A percentile compares a stretch with the other conserved stretches of the same genome.
Conservation (phyloP, 2,113 vertebrate species). For the Dicentrarchus labrax region DNA sequence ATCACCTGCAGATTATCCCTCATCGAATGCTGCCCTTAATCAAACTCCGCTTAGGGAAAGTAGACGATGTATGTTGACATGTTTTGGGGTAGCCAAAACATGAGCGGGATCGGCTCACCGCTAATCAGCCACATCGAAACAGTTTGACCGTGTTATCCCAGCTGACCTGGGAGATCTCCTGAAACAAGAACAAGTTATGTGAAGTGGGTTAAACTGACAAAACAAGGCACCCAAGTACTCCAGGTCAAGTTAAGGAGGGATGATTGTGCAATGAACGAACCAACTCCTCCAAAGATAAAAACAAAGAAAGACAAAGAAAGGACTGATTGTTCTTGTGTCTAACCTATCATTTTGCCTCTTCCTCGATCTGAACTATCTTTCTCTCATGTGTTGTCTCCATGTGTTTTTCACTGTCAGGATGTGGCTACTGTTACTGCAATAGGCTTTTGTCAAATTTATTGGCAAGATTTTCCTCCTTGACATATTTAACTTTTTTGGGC, state of each 20-base stretch:
- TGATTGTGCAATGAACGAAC: slow-evolving; percentile 17
- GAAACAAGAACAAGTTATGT: slow-evolving; percentile 33
- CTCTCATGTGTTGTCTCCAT: neutral
- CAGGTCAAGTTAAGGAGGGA: slow-evolving; percentile 32
- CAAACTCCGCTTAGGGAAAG: slow-evolving; percentile 71
- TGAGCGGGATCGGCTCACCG: slow-evolving; percentile 12
- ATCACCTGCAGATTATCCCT: slow-evolving; percentile 78
- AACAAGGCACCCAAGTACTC: slow-evolving; percentile 13
- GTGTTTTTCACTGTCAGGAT: neutral
- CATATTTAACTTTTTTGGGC: too few relatives aligned
- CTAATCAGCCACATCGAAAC: slow-evolving; percentile 47
- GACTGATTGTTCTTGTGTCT: neutral
- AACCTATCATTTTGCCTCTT: neutral
- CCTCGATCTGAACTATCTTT: too few relatives aligned
- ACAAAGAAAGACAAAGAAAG: too few relatives aligned
- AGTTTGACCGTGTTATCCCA: slow-evolving; percentile 1
- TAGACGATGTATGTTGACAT: slow-evolving; percentile 52
- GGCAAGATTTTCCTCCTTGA: too few relatives aligned
- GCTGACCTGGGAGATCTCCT: slow-evolving; percentile 4
- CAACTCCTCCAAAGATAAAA: slow-evolving; percentile 30
- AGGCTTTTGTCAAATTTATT: too few relatives aligned
- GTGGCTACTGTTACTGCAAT: too few relatives aligned
- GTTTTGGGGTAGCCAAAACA: slow-evolving; percentile 56
- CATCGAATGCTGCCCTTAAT: slow-evolving; percentile 69
- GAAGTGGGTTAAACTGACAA: slow-evolving; percentile 27